phyloP scores from a whole-genome alignment of 2,113 vertebrate genomes.

The Channa argus region DNA sequence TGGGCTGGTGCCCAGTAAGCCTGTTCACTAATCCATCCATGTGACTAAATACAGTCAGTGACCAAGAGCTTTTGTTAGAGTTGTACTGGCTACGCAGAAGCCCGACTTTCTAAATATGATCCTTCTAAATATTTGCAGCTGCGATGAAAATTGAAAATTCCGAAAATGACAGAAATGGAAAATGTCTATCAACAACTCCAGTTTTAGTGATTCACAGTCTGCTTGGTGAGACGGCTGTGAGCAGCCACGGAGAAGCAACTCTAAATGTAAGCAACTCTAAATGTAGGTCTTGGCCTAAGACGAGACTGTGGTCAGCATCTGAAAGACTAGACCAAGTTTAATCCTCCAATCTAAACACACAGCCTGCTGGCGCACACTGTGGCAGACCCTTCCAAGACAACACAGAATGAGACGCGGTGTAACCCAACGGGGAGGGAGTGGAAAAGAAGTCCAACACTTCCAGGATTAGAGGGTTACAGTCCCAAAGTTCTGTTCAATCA shows the following conservation, averaged over 20 bases:
- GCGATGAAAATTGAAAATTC: not conserved
- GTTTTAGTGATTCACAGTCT: conserved; percentile 5
- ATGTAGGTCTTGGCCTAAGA: conserved; percentile 60
- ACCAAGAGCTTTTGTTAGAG: not conserved
- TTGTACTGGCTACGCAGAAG: not conserved
- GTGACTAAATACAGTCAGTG: not conserved
- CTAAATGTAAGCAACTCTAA: conserved; percentile 43
- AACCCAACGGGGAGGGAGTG: conserved; percentile 26
- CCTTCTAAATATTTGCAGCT: too few relatives aligned
- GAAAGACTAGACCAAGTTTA: conserved; percentile 54
- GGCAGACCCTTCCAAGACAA: conserved; percentile 6
- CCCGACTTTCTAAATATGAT: not conserved
- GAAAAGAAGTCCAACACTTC: conserved; percentile 38
- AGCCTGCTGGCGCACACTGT: conserved; percentile 13
- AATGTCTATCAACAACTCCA: conserved; percentile 15
- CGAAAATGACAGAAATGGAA: conserved; percentile 16
- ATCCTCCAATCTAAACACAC: conserved; percentile 64
- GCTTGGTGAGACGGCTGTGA: not conserved
- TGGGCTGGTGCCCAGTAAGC: too few relatives aligned
- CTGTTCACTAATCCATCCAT: not conserved
- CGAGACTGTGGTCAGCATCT: conserved; percentile 42
- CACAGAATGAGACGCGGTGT: conserved; percentile 18
- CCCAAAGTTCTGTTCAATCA: conserved; percentile 15
- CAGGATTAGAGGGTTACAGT: conserved; percentile 10
- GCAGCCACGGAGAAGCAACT: conserved; percentile 19